Conservation (phyloP, 2,113 vertebrate genomes). For the Aldabrachelys gigantea region DNA sequence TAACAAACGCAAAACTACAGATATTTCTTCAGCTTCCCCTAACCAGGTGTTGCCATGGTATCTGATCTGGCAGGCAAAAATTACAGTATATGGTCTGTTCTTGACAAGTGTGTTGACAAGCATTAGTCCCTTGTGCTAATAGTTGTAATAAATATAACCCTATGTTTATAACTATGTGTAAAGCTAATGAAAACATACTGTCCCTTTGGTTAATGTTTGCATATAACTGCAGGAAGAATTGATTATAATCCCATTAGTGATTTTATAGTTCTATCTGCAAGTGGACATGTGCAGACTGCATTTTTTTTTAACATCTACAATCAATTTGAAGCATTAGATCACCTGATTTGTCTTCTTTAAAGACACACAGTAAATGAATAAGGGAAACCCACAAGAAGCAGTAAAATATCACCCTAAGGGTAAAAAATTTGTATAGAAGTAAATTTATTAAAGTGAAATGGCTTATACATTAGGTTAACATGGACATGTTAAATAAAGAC, state of each 20-base stretch:
- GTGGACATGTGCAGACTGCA: not conserved
- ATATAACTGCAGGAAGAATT: not conserved
- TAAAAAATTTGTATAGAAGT: not conserved
- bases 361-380: not conserved
- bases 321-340: not conserved
- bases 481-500: not conserved
- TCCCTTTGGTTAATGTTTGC: not conserved
- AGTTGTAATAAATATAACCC: not conserved
- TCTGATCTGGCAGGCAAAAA: conserved; percentile 60
- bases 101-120: conserved; percentile 65
- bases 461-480: not conserved
- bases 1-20: conserved; percentile 75
- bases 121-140: conserved; percentile 38
- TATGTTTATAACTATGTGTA: not conserved
- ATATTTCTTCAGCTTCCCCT: conserved; percentile 70
- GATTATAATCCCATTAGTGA: not conserved
- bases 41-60: conserved; percentile 79
- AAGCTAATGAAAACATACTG: not conserved
- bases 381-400: not conserved
- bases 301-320: not conserved
- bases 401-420: not conserved
- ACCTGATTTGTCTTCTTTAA: not conserved
- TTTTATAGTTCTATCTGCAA: not conserved
- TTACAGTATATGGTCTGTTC: conserved; percentile 10
- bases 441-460: not conserved